Conservation (phyloP, 1,140 invertebrate genomes). For the Brachionus rotundiformis region DNA sequence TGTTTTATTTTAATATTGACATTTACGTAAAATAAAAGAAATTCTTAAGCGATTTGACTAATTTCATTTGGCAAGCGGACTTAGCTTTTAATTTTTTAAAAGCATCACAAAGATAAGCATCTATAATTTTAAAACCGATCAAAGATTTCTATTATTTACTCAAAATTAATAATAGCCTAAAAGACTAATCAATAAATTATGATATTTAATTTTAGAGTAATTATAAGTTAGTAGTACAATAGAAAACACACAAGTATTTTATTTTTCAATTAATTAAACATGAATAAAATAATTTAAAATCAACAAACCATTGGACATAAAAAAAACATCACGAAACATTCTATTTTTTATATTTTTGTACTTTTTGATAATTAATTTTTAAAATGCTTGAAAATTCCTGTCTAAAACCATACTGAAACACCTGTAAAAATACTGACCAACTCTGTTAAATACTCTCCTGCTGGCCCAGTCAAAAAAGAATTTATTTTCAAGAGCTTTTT, state of each 20-base stretch:
- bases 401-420: background rate
- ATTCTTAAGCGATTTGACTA: background rate
- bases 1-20: background rate
- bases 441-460: background rate
- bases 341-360: background rate
- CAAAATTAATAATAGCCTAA: conserved; percentile 14
- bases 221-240: conserved; percentile 34
- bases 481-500: background rate
- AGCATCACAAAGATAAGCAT: conserved; percentile 13
- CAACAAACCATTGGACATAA: background rate
- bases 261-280: conserved; percentile 43
- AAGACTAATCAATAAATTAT: conserved; percentile 44
- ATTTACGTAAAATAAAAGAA: conserved; percentile 16
- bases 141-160: conserved; percentile 21
- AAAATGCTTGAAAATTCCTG: background rate
- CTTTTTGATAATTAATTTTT: background rate
- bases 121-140: background rate
- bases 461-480: background rate
- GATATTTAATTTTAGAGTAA: conserved; percentile 31
- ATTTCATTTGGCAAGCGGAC: conserved; percentile 14
- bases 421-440: background rate
- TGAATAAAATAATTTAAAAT: conserved; percentile 1
- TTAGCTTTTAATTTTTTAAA: background rate
- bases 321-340: background rate
- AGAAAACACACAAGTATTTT: background rate